Evolutionary conservation across 2,888 invertebrate genomes (phyloP), one percentile per base, ranked within the genome.

Genomic region (Archips crataeganus): DNA sequence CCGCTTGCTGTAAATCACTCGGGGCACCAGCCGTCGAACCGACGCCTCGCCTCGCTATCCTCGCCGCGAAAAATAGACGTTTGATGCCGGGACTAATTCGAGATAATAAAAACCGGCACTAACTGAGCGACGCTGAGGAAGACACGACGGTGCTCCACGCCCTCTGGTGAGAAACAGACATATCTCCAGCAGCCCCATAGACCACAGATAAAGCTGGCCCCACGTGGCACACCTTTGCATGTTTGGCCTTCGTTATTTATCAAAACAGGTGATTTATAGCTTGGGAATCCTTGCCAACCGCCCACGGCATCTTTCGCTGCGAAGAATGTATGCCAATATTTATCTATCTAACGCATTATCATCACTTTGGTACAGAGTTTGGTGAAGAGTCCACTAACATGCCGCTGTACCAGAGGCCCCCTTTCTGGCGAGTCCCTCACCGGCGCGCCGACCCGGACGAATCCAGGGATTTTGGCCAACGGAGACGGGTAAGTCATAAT

Each of bases 351-450:
- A 36, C 57, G 65, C 67, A 68, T 68, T 67, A 64, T 57, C 70
- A 74, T 74, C 64, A 62, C 62, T 68, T 76, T 76, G 73, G 60
- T 68, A 64, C 76, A 71, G 75, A 62, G 70, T 71, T 72, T 42
- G 73, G 75, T 70, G 72, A 80, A 78, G 72, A 75, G 70, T 72
- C 63, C 69, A 64, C 69, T 74, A 82, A 75, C 76, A 95, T 95
- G 95, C 95, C 95, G 80, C 79, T 88, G 84, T 95, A 95, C 87
- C 95, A 96, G 85, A 92, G 96, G 79, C 96, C 96, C 64, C 92
- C 96, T 63, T 96, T 96, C 88, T 96, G 96, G 96, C 92, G 95
- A 54, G 89, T 95, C 60, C 95, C 95, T 8, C 90, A 90, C 77
- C 89, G 89, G 77, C 87, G 94, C 10, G 84, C 75, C 2, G 94